Conservation (phyloP, 2,113 vertebrate genomes). For the Gasterosteus nipponicus region DNA sequence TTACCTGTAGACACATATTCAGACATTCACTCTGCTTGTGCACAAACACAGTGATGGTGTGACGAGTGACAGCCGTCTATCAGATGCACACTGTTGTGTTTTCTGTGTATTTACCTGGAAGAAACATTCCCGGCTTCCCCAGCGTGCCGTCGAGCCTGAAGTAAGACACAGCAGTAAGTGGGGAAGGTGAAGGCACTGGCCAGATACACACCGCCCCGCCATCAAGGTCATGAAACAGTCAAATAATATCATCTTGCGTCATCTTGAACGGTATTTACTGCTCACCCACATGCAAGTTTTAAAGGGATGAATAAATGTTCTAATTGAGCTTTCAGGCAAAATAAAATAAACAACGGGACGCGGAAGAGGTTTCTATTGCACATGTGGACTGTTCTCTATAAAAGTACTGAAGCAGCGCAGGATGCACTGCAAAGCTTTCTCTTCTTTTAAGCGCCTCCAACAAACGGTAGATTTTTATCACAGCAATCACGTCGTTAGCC, state of each 20-base stretch:
- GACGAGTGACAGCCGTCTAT: constrained; percentile 56
- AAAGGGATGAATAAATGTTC: neutral
- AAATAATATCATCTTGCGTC: constrained; percentile 21
- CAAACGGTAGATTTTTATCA: constrained; percentile 2
- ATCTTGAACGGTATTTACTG: constrained; percentile 5
- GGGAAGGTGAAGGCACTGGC: constrained; percentile 15
- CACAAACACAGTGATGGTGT: constrained; percentile 43
- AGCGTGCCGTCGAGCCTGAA: constrained; percentile 74
- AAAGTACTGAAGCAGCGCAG: neutral
- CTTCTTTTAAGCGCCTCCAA: constrained; percentile 11
- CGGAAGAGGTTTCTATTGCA: neutral
- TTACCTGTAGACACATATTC: neutral
- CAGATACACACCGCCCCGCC: neutral
- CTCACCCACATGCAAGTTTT: neutral
- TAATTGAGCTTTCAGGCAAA: constrained; percentile 21
- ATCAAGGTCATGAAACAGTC: neutral
- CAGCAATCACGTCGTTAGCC: constrained; percentile 14
- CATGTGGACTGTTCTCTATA: neutral
- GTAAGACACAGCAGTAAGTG: constrained; percentile 4
- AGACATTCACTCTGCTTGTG: constrained; percentile 12
- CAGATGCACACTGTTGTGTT: constrained; percentile 42
- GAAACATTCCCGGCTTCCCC: constrained; percentile 79
- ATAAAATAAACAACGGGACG: constrained; percentile 33
- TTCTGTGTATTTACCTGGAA: constrained; percentile 69
- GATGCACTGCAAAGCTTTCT: neutral